phyloP scores from a whole-genome alignment of 1,140 invertebrate species.

The Temnothorax nylanderi region DNA sequence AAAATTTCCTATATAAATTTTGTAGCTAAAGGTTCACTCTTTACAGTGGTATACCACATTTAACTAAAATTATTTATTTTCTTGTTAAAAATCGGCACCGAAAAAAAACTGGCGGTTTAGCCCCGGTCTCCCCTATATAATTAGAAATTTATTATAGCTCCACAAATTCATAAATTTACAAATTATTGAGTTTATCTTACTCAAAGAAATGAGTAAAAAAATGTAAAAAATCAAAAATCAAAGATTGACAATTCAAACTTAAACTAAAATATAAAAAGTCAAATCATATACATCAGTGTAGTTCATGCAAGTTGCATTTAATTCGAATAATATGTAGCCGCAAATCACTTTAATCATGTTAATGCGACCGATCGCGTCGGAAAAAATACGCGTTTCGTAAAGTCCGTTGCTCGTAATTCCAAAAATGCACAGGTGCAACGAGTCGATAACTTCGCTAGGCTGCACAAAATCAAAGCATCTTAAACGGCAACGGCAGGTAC shows the following conservation, averaged over 20 bases:
- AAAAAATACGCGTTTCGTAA: conserved; percentile 32
- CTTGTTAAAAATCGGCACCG: too few relatives aligned
- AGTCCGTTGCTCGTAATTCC: neutral
- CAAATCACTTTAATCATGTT: conserved; percentile 26
- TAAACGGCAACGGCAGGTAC: neutral
- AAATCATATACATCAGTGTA: too few relatives aligned
- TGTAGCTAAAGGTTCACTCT: too few relatives aligned
- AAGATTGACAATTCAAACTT: neutral
- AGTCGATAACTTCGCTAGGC: conserved; percentile 13
- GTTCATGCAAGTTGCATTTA: neutral
- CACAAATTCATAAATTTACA: neutral
- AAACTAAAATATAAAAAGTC: neutral
- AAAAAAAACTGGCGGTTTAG: too few relatives aligned
- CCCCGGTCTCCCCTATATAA: too few relatives aligned
- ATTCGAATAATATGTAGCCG: neutral
- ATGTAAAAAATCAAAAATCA: neutral
- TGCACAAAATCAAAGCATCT: conserved; percentile 49
- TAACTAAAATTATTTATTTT: too few relatives aligned
- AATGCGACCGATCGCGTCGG: conserved; percentile 19
- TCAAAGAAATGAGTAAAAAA: neutral
- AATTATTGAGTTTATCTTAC: neutral
- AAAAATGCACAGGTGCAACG: conserved; percentile 48
- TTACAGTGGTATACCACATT: too few relatives aligned
- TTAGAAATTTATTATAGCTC: neutral
- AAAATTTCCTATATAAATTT: too few relatives aligned